Evolutionary conservation across 2,888 invertebrate genomes (phyloP).

Genomic region (Augochlorella aurata): DNA sequence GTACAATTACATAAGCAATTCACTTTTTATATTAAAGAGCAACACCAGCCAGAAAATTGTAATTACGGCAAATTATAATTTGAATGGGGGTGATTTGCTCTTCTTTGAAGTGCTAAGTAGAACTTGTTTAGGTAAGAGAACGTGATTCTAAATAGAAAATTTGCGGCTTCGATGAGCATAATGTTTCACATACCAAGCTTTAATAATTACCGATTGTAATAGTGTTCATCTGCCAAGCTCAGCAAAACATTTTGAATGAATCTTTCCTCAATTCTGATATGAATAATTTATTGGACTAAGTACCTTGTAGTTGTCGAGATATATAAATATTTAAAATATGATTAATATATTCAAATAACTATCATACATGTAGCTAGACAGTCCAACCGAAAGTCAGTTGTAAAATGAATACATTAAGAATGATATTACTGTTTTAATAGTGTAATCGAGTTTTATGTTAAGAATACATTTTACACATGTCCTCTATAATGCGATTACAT

Average conservation of each 20-base stretch:
- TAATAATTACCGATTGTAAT: conserved; percentile 38
- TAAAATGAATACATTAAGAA: conserved; percentile 27
- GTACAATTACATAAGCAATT: conserved; percentile 45
- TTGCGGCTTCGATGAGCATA: conserved; percentile 38
- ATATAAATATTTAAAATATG: conserved; percentile 40
- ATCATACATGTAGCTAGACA: conserved; percentile 33
- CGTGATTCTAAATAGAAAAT: conserved; percentile 48
- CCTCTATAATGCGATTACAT: conserved; percentile 45
- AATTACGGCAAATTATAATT: conserved; percentile 27
- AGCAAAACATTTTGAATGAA: conserved; percentile 44
- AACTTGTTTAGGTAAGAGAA: conserved; percentile 41
- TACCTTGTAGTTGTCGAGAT: conserved; percentile 54
- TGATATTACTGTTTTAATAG: conserved; percentile 8
- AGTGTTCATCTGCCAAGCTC: conserved; percentile 48
- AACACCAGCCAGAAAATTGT: conserved; percentile 18
- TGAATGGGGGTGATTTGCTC: conserved; percentile 34
- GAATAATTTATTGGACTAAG: conserved; percentile 49
- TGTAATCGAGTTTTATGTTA: conserved; percentile 25
- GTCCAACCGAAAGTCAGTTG: conserved; percentile 44
- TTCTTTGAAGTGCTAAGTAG: conserved; percentile 38
- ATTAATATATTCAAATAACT: conserved; percentile 46
- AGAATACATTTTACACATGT: conserved; percentile 42
- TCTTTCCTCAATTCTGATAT: conserved; percentile 41
- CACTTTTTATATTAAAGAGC: conserved; percentile 39
- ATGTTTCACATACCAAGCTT: conserved; percentile 52